Evolutionary conservation across 2,797 vertebrate species (phyloP).

Genomic region (Phoeniculus purpureus): DNA sequence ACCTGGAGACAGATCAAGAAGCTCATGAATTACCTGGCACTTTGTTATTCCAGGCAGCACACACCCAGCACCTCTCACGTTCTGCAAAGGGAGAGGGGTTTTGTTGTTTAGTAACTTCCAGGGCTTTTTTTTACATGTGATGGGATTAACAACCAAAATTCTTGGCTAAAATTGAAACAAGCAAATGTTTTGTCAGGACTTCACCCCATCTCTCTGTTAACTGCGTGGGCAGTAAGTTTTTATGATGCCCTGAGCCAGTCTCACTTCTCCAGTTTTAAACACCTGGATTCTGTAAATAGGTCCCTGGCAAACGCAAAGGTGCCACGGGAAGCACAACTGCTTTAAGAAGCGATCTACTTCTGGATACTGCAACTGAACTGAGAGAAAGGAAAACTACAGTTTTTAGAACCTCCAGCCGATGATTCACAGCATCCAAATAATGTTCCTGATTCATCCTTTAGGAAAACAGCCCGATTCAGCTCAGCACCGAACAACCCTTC

Average conservation of each 20-base stretch:
- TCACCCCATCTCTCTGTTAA: neutral
- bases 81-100: neutral
- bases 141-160: neutral
- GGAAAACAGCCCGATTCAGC: neutral
- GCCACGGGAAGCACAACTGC: neutral
- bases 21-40: neutral
- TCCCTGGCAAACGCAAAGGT: neutral
- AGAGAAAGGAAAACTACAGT: neutral
- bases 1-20: neutral
- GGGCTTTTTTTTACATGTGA: neutral
- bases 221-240: neutral
- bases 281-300: neutral
- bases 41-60: neutral
- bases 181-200: neutral
- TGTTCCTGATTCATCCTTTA: neutral
- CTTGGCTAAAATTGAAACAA: neutral
- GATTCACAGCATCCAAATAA: constrained; percentile 35
- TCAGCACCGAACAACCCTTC: neutral
- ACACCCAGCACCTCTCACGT: rapidly evolving
- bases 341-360: constrained; percentile 9
- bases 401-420: neutral
- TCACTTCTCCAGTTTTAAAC: neutral
- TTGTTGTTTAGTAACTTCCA: neutral
- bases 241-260: neutral
- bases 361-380: neutral